Evolutionary conservation across 1,140 invertebrate species (phyloP).

Genomic region (Heliconius melpomene): DNA sequence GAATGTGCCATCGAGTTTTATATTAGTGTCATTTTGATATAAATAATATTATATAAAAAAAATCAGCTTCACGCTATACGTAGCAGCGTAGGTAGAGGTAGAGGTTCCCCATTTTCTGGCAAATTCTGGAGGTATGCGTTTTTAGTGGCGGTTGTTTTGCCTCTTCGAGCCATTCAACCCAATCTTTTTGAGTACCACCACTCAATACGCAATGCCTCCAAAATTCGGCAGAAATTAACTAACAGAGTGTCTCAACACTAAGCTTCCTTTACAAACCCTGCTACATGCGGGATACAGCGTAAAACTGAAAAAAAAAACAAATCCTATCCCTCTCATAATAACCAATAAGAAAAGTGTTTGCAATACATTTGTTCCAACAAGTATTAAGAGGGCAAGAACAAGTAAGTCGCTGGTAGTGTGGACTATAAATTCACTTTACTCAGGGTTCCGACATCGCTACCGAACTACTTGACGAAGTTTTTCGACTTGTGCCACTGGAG

Average conservation of each 20-base stretch:
- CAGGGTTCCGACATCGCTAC: slow-evolving; percentile 7
- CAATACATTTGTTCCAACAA: background rate
- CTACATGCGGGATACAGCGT: no score
- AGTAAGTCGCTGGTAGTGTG: slow-evolving; percentile 32
- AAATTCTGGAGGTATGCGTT: no score
- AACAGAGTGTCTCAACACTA: no score
- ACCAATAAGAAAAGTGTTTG: background rate
- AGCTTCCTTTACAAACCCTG: no score
- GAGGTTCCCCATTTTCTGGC: no score
- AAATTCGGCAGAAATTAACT: no score
- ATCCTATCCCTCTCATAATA: background rate
- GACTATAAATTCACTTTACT: slow-evolving; percentile 62
- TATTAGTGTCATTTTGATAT: background rate
- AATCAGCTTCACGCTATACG: background rate
- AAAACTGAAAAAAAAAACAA: background rate
- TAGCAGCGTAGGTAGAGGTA: no score
- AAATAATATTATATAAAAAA: background rate
- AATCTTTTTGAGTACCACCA: no score
- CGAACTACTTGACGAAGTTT: slow-evolving; percentile 46
- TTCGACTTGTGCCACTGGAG: slow-evolving; percentile 51
- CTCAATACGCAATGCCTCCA: no score
- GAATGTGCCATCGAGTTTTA: slow-evolving; percentile 3
- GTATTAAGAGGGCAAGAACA: slow-evolving; percentile 12
- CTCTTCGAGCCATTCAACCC: no score
- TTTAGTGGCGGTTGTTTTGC: no score